Evolutionary conservation across 2,797 vertebrate genomes (phyloP).

Genomic region (Cyprinodon diabolis): DNA sequence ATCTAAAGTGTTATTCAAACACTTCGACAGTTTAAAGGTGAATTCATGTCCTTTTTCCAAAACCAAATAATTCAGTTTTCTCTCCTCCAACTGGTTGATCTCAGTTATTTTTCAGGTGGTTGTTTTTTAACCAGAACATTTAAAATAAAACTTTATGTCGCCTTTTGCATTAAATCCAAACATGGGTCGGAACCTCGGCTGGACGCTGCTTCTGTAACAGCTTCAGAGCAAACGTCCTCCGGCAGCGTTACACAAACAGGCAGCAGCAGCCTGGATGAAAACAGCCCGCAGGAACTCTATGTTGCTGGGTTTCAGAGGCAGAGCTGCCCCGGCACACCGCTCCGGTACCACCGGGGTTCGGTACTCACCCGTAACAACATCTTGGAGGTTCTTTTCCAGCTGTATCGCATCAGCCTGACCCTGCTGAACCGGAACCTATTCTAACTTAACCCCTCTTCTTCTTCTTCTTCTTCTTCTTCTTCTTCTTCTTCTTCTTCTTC

Average conservation of each 20-base stretch:
- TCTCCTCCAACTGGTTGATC: too few species aligned
- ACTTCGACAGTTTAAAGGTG: too few species aligned
- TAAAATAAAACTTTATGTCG: too few species aligned
- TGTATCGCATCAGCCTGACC: conserved; percentile 28
- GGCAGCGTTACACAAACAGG: background rate
- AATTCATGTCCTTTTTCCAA: too few species aligned
- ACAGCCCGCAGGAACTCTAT: too few species aligned
- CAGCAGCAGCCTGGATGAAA: background rate
- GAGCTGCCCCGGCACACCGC: background rate
- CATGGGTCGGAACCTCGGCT: too few species aligned
- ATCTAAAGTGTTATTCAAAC: too few species aligned
- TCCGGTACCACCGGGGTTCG: background rate
- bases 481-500: too few species aligned
- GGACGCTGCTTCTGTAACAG: background rate
- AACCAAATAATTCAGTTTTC: too few species aligned
- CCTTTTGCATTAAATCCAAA: too few species aligned
- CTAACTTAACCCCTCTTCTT: background rate
- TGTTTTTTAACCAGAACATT: too few species aligned
- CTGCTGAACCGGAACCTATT: conserved; percentile 54
- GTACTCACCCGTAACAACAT: conserved; percentile 78
- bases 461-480: background rate
- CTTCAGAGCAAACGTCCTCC: background rate
- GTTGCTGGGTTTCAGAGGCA: background rate
- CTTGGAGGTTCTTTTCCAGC: conserved; percentile 11
- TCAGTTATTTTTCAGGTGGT: too few species aligned